phyloP scores from a whole-genome alignment of 2,797 vertebrate genomes.

The Eulemur coronatus region DNA sequence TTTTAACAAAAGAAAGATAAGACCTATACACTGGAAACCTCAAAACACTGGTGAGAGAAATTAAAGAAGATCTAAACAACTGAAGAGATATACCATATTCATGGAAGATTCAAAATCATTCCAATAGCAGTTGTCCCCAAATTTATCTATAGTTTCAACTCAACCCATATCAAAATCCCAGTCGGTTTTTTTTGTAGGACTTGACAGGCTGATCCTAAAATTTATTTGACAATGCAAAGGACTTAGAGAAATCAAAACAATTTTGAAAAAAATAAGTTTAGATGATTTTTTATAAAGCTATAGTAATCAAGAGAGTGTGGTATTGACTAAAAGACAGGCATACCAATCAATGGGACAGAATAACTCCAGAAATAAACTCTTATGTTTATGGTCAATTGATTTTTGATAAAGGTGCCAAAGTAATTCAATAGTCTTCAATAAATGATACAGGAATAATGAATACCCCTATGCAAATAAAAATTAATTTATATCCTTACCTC shows the following conservation, averaged over 20 bases:
- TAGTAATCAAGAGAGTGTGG: background rate
- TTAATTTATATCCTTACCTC: background rate
- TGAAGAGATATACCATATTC: background rate
- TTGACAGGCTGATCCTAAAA: constrained; percentile 32
- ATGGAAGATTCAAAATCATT: background rate
- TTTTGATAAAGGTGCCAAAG: background rate
- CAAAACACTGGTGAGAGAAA: constrained; percentile 9
- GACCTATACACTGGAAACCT: background rate
- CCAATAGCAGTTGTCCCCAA: background rate
- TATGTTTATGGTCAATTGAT: background rate
- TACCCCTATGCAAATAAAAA: background rate
- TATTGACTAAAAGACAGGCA: background rate
- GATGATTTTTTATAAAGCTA: background rate
- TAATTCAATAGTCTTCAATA: background rate
- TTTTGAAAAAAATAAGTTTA: constrained; percentile 13
- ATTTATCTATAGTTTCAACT: background rate
- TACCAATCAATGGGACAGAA: background rate
- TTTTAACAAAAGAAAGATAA: constrained; percentile 33
- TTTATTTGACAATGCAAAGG: constrained; percentile 30
- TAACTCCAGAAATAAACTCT: constrained; percentile 2
- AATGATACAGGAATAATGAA: background rate
- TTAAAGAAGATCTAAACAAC: background rate
- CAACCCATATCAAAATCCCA: background rate
- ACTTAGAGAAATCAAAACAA: constrained; percentile 22
- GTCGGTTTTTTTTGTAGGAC: background rate